Percentiles rank a stretch among this genome's conserved stretches.
Conservation (phyloP, 2,888 invertebrate genomes). For the Lasiommata megera region DNA sequence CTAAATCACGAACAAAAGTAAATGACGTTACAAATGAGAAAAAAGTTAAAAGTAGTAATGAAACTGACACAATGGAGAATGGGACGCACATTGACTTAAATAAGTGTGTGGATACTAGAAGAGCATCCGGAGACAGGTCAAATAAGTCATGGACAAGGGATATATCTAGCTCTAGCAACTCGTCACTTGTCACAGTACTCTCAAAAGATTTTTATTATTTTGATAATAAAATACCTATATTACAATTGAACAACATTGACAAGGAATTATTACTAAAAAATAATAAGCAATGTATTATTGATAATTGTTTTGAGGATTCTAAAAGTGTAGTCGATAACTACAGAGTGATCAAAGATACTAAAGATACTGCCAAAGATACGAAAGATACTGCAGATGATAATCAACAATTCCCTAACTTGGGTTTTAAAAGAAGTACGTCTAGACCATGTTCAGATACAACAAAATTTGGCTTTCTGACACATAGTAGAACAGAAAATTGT, state of each 20-base stretch:
- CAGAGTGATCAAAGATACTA: background rate
- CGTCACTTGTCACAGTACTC: slow-evolving; percentile 49
- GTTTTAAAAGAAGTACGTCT: background rate
- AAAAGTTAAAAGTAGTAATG: background rate
- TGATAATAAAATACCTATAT: slow-evolving; percentile 56
- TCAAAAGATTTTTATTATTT: slow-evolving; percentile 53
- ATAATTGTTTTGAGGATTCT: slow-evolving; percentile 4
- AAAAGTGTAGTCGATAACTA: background rate
- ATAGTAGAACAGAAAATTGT: background rate
- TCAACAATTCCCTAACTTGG: background rate
- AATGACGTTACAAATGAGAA: background rate
- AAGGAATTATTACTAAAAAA: background rate
- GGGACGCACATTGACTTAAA: background rate
- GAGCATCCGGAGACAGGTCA: slow-evolving; percentile 40
- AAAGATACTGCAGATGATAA: background rate
- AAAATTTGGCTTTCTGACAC: background rate
- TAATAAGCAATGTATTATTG: background rate
- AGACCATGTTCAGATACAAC: background rate
- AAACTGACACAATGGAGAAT: background rate
- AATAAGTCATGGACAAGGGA: slow-evolving; percentile 63
- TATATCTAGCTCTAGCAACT: slow-evolving; percentile 57
- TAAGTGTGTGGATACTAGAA: background rate
- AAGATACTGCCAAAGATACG: background rate
- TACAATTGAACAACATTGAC: slow-evolving; percentile 47
- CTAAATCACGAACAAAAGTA: background rate